Evolutionary conservation across 2,113 vertebrate genomes (phyloP).

Genomic region (Chaetops frenatus): DNA sequence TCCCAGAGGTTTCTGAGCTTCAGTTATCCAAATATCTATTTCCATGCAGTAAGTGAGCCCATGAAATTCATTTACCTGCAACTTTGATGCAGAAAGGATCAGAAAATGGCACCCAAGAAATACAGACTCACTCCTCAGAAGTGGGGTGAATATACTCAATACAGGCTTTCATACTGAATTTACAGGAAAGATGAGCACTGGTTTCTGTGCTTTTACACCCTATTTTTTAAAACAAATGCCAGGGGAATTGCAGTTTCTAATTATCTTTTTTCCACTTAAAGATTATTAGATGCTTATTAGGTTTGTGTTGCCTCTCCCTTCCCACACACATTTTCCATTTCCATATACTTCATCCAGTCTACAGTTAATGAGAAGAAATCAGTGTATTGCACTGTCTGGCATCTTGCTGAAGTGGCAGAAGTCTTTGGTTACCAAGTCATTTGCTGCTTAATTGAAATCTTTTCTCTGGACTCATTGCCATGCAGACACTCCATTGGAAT

Average conservation of each 20-base stretch:
- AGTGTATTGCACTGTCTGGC: conserved; percentile 73
- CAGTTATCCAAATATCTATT: not conserved
- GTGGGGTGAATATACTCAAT: not conserved
- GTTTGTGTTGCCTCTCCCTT: not conserved
- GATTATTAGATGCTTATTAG: conserved; percentile 22
- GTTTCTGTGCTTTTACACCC: conserved; percentile 12
- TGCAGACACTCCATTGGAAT: conserved; percentile 74
- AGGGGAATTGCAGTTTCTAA: not conserved
- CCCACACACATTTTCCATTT: not conserved
- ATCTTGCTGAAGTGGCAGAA: conserved; percentile 69
- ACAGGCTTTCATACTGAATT: not conserved
- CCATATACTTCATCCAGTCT: conserved; percentile 32
- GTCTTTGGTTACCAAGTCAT: conserved; percentile 32
- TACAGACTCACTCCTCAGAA: not conserved
- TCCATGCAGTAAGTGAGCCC: not conserved
- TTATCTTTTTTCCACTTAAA: conserved; percentile 38
- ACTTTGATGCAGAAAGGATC: not conserved
- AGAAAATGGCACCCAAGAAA: not conserved
- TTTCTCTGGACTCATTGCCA: conserved; percentile 56
- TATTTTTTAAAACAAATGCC: not conserved
- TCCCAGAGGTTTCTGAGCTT: not conserved
- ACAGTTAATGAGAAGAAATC: conserved; percentile 73
- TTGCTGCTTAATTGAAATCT: conserved; percentile 75
- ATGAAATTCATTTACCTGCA: not conserved
- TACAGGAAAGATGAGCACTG: not conserved